Evolutionary conservation across 2,113 vertebrate genomes (phyloP).

Genomic region (Rhizomys pruinosus): DNA sequence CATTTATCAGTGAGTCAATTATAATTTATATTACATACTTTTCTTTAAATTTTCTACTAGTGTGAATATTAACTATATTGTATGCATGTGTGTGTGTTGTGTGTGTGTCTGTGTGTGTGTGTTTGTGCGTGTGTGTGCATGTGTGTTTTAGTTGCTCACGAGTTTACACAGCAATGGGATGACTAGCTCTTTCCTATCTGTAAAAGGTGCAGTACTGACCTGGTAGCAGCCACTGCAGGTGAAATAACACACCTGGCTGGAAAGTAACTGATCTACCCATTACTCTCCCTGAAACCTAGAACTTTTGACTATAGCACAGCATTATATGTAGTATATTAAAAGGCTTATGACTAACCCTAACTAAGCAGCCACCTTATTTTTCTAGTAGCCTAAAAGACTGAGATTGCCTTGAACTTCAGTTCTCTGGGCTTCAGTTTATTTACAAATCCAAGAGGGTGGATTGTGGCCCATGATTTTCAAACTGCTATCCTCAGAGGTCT

Average conservation of each 20-base stretch:
- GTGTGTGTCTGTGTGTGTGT: too few species aligned
- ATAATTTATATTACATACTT: background rate
- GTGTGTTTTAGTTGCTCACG: background rate
- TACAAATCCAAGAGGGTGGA: background rate
- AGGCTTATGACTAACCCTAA: background rate
- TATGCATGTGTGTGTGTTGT: too few species aligned
- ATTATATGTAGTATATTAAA: background rate
- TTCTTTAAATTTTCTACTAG: background rate
- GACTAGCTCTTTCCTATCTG: background rate
- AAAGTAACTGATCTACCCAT: background rate
- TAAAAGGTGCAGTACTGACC: background rate
- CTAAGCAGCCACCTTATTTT: background rate
- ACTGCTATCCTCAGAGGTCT: background rate
- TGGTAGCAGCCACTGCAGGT: background rate
- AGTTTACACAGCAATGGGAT: background rate
- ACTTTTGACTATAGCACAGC: background rate
- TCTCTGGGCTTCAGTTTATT: background rate
- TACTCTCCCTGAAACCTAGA: slow-evolving; percentile 28
- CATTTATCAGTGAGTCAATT: background rate
- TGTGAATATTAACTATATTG: background rate
- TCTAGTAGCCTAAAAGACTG: background rate
- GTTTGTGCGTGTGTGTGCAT: too few species aligned
- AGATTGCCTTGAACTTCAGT: background rate
- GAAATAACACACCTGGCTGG: slow-evolving; percentile 43
- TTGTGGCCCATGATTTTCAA: background rate